A percentile compares a stretch with the other conserved stretches of the same genome.
phyloP scores from a whole-genome alignment of 1,140 invertebrate genomes.

The Antheraea pernyi region DNA sequence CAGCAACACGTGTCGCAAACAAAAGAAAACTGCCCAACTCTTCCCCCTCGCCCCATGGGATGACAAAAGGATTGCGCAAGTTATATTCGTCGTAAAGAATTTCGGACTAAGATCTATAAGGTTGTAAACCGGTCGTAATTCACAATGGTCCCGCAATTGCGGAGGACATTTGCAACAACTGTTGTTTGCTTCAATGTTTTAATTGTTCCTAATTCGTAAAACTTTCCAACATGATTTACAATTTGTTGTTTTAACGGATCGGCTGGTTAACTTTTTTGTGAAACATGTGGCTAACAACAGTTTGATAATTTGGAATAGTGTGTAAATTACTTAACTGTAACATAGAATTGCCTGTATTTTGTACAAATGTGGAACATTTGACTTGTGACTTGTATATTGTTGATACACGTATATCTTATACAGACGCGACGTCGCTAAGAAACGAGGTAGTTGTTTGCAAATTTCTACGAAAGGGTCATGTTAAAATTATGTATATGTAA shows the following conservation, averaged over 20 bases:
- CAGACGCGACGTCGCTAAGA: neutral
- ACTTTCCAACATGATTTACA: constrained; percentile 70
- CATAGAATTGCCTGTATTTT: neutral
- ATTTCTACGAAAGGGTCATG: constrained; percentile 43
- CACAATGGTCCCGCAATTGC: constrained; percentile 71
- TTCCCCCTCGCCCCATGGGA: constrained; percentile 37
- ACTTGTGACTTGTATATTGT: too few species aligned
- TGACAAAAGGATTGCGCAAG: constrained; percentile 67
- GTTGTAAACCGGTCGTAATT: constrained; percentile 71
- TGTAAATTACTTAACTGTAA: neutral
- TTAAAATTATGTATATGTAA: constrained; percentile 27
- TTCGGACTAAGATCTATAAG: constrained; percentile 73
- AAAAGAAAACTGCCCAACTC: constrained; percentile 71
- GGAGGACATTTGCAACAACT: constrained; percentile 75
- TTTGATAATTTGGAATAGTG: constrained; percentile 30
- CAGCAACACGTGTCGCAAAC: constrained; percentile 75
- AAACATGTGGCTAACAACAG: constrained; percentile 45
- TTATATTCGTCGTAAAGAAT: constrained; percentile 77
- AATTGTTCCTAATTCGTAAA: constrained; percentile 77
- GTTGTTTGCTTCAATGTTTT: constrained; percentile 75
- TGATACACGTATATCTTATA: neutral
- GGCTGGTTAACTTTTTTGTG: constrained; percentile 41
- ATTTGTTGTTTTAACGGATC: constrained; percentile 55
- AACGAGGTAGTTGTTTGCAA: constrained; percentile 29
- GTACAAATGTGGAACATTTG: neutral